A percentile compares a stretch with the other conserved stretches of the same genome.
phyloP scores from a whole-genome alignment of 2,888 invertebrate species.

The Epinotia bilunana region DNA sequence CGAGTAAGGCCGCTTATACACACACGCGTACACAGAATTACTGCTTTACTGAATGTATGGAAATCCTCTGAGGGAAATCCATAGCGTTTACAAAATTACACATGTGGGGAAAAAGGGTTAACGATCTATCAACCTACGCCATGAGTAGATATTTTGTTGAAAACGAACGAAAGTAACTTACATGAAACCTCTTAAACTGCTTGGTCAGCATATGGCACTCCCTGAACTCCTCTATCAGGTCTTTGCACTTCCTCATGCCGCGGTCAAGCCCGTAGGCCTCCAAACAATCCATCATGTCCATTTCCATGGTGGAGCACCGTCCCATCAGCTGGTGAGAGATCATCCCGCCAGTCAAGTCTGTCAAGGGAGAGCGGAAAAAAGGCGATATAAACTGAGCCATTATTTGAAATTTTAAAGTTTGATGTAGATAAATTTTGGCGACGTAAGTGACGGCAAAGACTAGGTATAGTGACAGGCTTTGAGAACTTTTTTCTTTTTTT shows the following conservation, averaged over 20 bases:
- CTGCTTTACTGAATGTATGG: too few species aligned
- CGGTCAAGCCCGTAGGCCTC: slow-evolving; percentile 91
- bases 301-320: slow-evolving; percentile 87
- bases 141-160: neutral
- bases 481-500: neutral
- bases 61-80: too few species aligned
- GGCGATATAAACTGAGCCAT: slow-evolving; percentile 77
- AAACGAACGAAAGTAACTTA: slow-evolving; percentile 61
- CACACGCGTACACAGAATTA: too few species aligned
- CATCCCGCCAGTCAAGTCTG: slow-evolving; percentile 87
- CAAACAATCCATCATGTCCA: slow-evolving; percentile 89
- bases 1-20: too few species aligned
- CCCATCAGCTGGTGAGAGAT: slow-evolving; percentile 87
- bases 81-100: too few species aligned
- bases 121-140: too few species aligned
- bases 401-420: slow-evolving; percentile 10
- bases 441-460: neutral
- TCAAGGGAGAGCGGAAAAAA: slow-evolving; percentile 87
- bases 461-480: neutral
- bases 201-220: slow-evolving; percentile 87
- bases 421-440: neutral
- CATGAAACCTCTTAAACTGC: slow-evolving; percentile 85
- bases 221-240: slow-evolving; percentile 86
- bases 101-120: too few species aligned
- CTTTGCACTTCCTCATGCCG: slow-evolving; percentile 85